A percentile compares a stretch with the other conserved stretches of the same genome.
These are phyloP conservation scores for Knipowitschia caucasica DNA, from an alignment of 2,797 vertebrate species.

Conservation along the genomic window DNA sequence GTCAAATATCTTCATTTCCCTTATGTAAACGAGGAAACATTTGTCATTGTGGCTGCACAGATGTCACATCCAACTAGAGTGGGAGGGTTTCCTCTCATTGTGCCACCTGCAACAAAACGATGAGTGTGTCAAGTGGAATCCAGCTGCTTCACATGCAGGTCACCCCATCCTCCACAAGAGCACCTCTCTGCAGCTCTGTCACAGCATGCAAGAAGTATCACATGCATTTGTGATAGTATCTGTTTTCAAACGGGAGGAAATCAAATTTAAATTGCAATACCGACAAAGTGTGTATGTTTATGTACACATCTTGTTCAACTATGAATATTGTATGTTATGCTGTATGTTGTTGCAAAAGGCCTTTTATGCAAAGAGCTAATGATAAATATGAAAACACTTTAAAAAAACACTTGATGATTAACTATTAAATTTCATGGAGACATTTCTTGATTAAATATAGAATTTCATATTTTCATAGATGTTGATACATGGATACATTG, in stretches of 20 bases:
- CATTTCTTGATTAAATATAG: no score
- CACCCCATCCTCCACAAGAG: conserved; percentile 49
- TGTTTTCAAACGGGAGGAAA: conserved; percentile 25
- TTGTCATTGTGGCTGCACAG: conserved; percentile 41
- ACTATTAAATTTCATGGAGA: no score
- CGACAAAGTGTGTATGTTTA: no score
- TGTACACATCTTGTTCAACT: no score
- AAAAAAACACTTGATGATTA: no score
- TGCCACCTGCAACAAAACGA: conserved; percentile 46
- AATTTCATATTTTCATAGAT: no score
- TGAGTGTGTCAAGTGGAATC: conserved; percentile 52
- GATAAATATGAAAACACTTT: no score
- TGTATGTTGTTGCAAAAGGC: no score
- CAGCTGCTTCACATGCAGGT: conserved; percentile 51
- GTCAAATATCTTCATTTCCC: conserved; percentile 37
- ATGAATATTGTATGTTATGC: no score
- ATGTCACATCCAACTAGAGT: conserved; percentile 42
- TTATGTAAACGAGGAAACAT: conserved; percentile 41
- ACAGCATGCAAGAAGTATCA: conserved; percentile 36
- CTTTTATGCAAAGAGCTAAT: no score
- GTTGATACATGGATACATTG: no score
- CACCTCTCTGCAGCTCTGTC: conserved; percentile 30
- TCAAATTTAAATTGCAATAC: background rate
- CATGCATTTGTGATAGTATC: conserved; percentile 48
- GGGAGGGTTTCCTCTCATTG: conserved; percentile 42